These are phyloP conservation scores for Byasa hedistus DNA, from an alignment of 2,888 invertebrate genomes.

Conservation along the genomic window DNA sequence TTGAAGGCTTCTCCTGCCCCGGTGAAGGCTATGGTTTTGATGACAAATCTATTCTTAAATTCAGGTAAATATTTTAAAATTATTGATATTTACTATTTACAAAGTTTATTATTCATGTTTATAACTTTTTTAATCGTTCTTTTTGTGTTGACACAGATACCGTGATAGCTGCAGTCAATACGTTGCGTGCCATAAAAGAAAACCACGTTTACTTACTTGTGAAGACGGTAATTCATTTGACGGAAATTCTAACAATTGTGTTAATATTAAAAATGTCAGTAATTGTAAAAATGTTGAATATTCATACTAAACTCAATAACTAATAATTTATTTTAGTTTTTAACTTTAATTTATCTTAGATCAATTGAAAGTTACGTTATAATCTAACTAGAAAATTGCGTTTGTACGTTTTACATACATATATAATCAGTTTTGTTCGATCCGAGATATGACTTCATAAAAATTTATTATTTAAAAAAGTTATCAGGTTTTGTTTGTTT, in stretches of 20 bases:
- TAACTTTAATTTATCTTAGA: too few relatives aligned
- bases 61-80: slow-evolving; percentile 5
- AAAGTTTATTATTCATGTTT: neutral
- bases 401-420: too few relatives aligned
- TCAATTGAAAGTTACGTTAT: too few relatives aligned
- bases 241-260: slow-evolving; percentile 11
- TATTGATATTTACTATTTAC: neutral
- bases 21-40: slow-evolving; percentile 3
- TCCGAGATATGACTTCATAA: too few relatives aligned
- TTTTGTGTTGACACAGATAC: slow-evolving; percentile 5
- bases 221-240: slow-evolving; percentile 28
- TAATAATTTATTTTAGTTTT: neutral
- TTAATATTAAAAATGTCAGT: slow-evolving; percentile 14
- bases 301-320: slow-evolving; percentile 14
- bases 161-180: slow-evolving; percentile 26
- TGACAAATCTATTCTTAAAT: slow-evolving; percentile 9
- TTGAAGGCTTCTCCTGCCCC: slow-evolving; percentile 37
- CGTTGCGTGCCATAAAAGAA: slow-evolving; percentile 26
- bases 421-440: too few relatives aligned
- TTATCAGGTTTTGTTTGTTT: too few relatives aligned
- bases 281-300: slow-evolving; percentile 21
- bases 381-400: too few relatives aligned
- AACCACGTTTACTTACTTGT: slow-evolving; percentile 23
- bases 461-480: too few relatives aligned
- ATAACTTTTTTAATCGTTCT: neutral